A percentile compares a stretch with the other conserved stretches of the same genome.
These are phyloP conservation scores for Lasioglossum marginatum DNA, from an alignment of 2,888 invertebrate species.

Conservation along the genomic window DNA sequence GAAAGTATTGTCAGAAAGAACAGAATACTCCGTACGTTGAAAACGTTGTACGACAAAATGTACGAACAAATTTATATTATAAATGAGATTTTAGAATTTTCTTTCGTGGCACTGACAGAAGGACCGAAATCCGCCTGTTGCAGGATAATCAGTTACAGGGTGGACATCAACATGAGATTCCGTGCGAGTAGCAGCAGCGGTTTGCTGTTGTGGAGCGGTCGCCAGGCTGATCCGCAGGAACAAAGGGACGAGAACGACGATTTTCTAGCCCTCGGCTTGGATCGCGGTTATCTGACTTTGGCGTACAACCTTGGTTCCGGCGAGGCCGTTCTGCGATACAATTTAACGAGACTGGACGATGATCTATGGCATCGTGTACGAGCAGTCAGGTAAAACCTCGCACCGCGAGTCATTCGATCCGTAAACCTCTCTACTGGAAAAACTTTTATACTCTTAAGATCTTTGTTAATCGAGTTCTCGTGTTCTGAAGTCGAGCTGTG, in stretches of 20 bases:
- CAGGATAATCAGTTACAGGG: conserved; percentile 92
- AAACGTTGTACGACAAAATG: too few species aligned
- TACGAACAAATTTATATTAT: background rate
- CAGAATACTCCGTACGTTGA: background rate
- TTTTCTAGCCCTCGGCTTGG: conserved; percentile 94
- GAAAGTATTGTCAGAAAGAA: too few species aligned
- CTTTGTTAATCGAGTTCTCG: conserved; percentile 38
- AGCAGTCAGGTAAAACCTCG: conserved; percentile 88
- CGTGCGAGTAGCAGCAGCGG: conserved; percentile 90
- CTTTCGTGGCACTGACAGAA: background rate
- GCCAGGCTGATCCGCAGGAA: conserved; percentile 85
- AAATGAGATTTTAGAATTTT: background rate
- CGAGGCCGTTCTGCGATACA: conserved; percentile 93
- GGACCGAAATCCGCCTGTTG: background rate
- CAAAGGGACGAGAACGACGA: conserved; percentile 88
- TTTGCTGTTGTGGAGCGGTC: conserved; percentile 94
- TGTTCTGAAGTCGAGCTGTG: conserved; percentile 25
- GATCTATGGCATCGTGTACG: conserved; percentile 94
- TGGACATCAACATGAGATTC: conserved; percentile 95
- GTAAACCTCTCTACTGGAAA: background rate
- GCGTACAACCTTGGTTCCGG: conserved; percentile 95
- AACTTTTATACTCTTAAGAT: conserved; percentile 14
- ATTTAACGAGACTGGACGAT: conserved; percentile 94
- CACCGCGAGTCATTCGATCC: background rate
- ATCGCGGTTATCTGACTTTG: conserved; percentile 90